Conservation (phyloP, 2,888 invertebrate genomes). For the Sphaeridia pumilis region DNA sequence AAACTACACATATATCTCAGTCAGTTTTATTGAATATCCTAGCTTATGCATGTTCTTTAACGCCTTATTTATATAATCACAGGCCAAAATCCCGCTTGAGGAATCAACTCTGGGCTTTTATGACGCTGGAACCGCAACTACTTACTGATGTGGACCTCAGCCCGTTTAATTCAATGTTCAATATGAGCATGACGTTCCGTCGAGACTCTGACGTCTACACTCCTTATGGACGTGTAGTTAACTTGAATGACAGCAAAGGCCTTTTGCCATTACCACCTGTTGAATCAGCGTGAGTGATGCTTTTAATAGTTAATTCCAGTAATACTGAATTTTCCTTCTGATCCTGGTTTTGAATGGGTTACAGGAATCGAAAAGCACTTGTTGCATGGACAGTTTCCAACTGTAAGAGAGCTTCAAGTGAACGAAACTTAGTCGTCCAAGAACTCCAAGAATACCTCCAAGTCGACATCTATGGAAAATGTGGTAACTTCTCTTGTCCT, state of each 20-base stretch:
- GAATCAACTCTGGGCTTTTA: slow-evolving; percentile 29
- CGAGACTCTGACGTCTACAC: slow-evolving; percentile 27
- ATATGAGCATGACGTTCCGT: slow-evolving; percentile 20
- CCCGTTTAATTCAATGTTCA: slow-evolving; percentile 24
- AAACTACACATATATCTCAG: not conserved
- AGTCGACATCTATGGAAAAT: slow-evolving; percentile 33
- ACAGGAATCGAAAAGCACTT: slow-evolving; percentile 25
- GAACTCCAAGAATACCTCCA: slow-evolving; percentile 30
- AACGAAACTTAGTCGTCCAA: slow-evolving; percentile 29
- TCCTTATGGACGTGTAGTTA: slow-evolving; percentile 25
- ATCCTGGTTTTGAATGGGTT: not conserved
- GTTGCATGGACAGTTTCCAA: slow-evolving; percentile 37
- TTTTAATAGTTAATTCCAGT: not conserved
- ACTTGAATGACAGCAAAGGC: slow-evolving; percentile 1
- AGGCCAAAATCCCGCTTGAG: slow-evolving; percentile 18
- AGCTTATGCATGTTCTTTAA: slow-evolving; percentile 14
- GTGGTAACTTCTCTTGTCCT: slow-evolving; percentile 26
- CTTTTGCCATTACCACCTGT: not conserved
- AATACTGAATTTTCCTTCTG: not conserved
- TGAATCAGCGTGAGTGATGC: not conserved
- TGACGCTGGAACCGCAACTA: slow-evolving; percentile 26
- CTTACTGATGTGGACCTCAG: slow-evolving; percentile 26
- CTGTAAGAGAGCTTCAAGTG: slow-evolving; percentile 29
- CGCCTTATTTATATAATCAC: too few relatives aligned
- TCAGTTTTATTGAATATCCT: slow-evolving; percentile 2